A percentile compares a stretch with the other conserved stretches of the same genome.
These are phyloP conservation scores for Mechanitis mazaeus DNA, from an alignment of 2,888 invertebrate genomes.

Conservation along the genomic window DNA sequence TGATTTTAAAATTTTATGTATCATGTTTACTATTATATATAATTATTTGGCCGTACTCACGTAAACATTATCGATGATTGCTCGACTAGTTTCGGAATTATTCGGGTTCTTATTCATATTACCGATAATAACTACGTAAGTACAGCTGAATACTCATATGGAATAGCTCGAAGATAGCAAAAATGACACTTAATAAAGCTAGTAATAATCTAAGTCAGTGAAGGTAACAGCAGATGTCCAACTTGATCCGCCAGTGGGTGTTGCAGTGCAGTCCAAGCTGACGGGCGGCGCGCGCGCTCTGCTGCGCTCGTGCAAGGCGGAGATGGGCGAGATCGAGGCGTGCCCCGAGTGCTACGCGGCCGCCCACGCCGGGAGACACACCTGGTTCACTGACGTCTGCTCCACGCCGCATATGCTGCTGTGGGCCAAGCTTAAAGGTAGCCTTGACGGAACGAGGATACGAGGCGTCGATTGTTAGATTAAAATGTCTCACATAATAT, in stretches of 20 bases:
- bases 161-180: too few species aligned
- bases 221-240: slow-evolving; percentile 4
- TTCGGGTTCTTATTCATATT: too few species aligned
- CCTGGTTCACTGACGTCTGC: slow-evolving; percentile 96
- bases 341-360: slow-evolving; percentile 94
- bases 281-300: slow-evolving; percentile 86
- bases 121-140: too few species aligned
- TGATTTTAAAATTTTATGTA: too few species aligned
- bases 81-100: too few species aligned
- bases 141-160: too few species aligned
- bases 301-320: slow-evolving; percentile 89
- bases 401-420: slow-evolving; percentile 91
- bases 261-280: slow-evolving; percentile 85
- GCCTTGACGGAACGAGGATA: too few species aligned
- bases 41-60: too few species aligned
- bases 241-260: slow-evolving; percentile 25
- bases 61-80: too few species aligned
- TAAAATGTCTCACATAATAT: too few species aligned
- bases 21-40: too few species aligned
- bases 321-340: slow-evolving; percentile 94
- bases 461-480: too few species aligned
- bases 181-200: background rate
- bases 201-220: background rate
- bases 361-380: slow-evolving; percentile 85
- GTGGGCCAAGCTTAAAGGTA: slow-evolving; percentile 96